A percentile compares a stretch with the other conserved stretches of the same genome.
phyloP scores from a whole-genome alignment of 2,797 vertebrate species.

The Sebastes nivosus region DNA sequence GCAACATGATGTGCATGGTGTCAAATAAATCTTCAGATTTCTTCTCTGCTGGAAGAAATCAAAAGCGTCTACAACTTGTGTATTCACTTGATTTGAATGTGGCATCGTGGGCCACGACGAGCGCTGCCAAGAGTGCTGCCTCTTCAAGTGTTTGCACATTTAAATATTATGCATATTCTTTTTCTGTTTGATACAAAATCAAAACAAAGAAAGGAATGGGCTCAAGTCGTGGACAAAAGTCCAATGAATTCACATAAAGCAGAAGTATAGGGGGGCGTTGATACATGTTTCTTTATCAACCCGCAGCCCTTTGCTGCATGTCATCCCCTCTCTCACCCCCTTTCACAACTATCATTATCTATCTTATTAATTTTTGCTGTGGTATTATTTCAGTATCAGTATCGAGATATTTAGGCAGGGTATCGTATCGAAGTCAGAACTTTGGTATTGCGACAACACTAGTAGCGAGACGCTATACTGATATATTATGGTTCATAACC shows the following conservation, averaged over 20 bases:
- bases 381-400: too few relatives aligned
- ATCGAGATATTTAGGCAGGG: too few relatives aligned
- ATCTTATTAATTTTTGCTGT: too few relatives aligned
- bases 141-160: constrained; percentile 38
- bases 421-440: too few relatives aligned
- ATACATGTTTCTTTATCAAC: neutral
- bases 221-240: neutral
- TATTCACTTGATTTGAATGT: constrained; percentile 10
- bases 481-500: neutral
- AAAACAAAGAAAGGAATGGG: constrained; percentile 7
- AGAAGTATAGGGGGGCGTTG: neutral
- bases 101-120: constrained; percentile 33
- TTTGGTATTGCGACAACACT: too few relatives aligned
- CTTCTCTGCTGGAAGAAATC: constrained; percentile 14
- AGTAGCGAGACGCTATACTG: neutral
- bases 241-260: neutral
- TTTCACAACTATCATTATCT: too few relatives aligned
- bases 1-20: neutral
- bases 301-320: too few relatives aligned
- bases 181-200: constrained; percentile 24
- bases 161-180: constrained; percentile 31
- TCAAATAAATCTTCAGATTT: neutral
- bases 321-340: too few relatives aligned
- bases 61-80: neutral
- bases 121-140: constrained; percentile 47